Evolutionary conservation across 1,140 invertebrate genomes (phyloP).

Genomic region (Lutraria rhynchaena): DNA sequence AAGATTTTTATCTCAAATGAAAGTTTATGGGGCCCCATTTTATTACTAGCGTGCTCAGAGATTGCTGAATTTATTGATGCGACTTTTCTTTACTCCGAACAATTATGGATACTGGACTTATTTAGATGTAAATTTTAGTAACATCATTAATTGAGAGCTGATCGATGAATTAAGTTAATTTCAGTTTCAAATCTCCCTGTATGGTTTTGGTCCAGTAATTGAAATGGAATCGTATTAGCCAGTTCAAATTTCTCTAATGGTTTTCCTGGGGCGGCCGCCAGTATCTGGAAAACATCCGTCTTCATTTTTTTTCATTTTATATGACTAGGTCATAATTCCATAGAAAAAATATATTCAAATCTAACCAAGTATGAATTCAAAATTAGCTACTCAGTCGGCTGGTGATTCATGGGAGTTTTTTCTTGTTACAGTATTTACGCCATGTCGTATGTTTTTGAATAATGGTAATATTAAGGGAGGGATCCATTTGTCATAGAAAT

Average conservation of each 20-base stretch:
- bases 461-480: conserved; percentile 18
- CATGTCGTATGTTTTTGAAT: conserved; percentile 20
- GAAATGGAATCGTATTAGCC: conserved; percentile 49
- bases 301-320: conserved; percentile 48
- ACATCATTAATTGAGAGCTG: conserved; percentile 27
- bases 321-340: conserved; percentile 48
- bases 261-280: conserved; percentile 15
- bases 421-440: conserved; percentile 16
- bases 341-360: conserved; percentile 46
- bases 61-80: conserved; percentile 1
- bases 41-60: background rate
- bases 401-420: conserved; percentile 31
- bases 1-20: conserved; percentile 56
- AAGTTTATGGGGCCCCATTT: conserved; percentile 34
- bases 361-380: conserved; percentile 39
- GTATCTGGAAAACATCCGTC: conserved; percentile 25
- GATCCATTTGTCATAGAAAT: conserved; percentile 25
- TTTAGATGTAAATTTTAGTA: conserved; percentile 52
- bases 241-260: conserved; percentile 44
- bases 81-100: conserved; percentile 36
- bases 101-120: conserved; percentile 32
- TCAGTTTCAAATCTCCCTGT: conserved; percentile 44
- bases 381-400: conserved; percentile 14
- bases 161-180: conserved; percentile 51
- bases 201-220: conserved; percentile 24